Base-by-base conservation (phyloP, 2,888 invertebrate genomes). In the Cheilosia pagana region DNA sequence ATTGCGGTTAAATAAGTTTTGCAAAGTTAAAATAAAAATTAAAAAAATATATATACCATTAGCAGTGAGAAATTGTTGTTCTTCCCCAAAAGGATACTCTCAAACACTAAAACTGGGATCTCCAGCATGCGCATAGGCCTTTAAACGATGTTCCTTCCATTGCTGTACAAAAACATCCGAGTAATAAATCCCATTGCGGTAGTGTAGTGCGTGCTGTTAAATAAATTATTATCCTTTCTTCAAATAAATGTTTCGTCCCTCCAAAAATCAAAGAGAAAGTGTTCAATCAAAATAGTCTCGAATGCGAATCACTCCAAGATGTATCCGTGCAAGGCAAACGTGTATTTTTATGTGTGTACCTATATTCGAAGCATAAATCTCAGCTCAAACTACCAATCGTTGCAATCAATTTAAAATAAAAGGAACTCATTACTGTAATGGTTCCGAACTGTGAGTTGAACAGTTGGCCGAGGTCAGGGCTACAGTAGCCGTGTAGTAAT, bases 111-210 rank as follows among this genome's bases (percentile, higher is more conserved):
- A 83, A 79, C 74, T 63, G 79, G 74, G 83, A 68, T 75, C 59
- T 45, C 74, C 52, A 79, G 45, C 79, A 70, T 83, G 83, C 83
- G 83, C 83, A 83, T 70, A 68, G 78, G 35, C 68, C 63, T 72
- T 43, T 52, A 82, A 77, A 43, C 45, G 60, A 78, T 72, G 48
- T 68, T 78, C 67, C 71, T 72, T 52, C 43, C 67, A 83, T 68
- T 52, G 62, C 50, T 72, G 78, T 78, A 78, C 72, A 62, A 60
- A 68, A 74, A 63, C 16, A 41, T 55, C 45, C 19, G 45, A 19
- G 19, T 19, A 39, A 50, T 12, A 8, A 16, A 55, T 53, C 62
- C 39, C 43, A 55, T 45, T 77, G 63, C 63, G 60, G 57, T 72
- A 63, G 57, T 48, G 48, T 53, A 74, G 79, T 83, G 78, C 59